Evolutionary conservation across 2,888 invertebrate species (phyloP).

Genomic region (Synergus laeviventris): DNA sequence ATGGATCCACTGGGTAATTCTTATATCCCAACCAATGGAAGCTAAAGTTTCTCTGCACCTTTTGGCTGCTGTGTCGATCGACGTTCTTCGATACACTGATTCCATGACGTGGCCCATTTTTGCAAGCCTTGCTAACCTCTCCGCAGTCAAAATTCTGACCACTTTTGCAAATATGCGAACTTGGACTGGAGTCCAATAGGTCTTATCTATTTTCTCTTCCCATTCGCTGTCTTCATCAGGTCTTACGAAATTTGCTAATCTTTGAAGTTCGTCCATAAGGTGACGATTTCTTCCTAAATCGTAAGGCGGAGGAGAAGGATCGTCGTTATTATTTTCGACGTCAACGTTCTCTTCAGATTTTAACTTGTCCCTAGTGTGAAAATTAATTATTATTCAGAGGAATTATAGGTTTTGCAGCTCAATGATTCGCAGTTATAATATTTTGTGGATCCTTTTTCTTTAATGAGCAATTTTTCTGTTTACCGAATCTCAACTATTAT

Average conservation of each 20-base stretch:
- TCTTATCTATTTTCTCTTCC: conserved; percentile 82
- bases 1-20: conserved; percentile 88
- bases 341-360: conserved; percentile 64
- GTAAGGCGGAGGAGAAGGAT: conserved; percentile 59
- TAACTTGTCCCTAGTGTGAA: conserved; percentile 54
- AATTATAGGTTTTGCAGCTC: background rate
- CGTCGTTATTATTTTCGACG: conserved; percentile 60
- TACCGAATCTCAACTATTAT: background rate
- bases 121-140: conserved; percentile 82
- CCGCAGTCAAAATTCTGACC: conserved; percentile 81
- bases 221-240: conserved; percentile 81
- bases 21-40: conserved; percentile 84
- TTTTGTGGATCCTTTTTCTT: background rate
- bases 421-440: background rate
- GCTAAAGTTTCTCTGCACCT: conserved; percentile 83
- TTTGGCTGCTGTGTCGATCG: conserved; percentile 84
- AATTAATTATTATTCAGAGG: background rate
- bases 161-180: conserved; percentile 82
- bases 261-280: conserved; percentile 85
- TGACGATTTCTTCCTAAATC: conserved; percentile 80
- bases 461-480: background rate
- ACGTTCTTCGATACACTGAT: conserved; percentile 82
- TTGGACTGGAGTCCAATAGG: conserved; percentile 81
- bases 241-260: conserved; percentile 80
- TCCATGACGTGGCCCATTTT: conserved; percentile 80